Evolutionary conservation across 2,797 vertebrate species (phyloP).

Genomic region (Pelodytes ibericus): DNA sequence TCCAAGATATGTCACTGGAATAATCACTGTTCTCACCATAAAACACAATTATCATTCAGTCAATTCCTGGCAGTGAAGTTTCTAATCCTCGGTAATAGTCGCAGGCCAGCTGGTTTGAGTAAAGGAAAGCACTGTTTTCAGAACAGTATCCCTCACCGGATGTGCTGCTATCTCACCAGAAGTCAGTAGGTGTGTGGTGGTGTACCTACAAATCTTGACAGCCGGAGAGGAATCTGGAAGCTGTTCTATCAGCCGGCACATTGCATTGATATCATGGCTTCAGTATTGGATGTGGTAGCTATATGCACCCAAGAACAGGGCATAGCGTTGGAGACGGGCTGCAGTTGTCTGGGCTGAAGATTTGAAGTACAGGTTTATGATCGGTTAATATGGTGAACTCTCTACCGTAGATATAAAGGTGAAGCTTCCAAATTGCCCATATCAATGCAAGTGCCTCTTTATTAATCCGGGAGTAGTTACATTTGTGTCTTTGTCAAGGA

Average conservation of each 20-base stretch:
- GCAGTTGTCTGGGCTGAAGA: conserved; percentile 1
- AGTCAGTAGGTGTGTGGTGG: neutral
- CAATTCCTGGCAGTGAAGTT: neutral
- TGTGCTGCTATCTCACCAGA: neutral
- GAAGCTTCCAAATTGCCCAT: neutral
- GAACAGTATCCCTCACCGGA: neutral
- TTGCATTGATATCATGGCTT: neutral
- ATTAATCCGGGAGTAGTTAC: neutral
- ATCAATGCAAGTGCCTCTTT: neutral
- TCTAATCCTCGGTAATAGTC: neutral
- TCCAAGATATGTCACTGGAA: neutral
- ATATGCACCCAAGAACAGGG: neutral
- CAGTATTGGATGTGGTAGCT: neutral
- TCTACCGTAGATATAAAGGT: neutral
- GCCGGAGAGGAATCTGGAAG: neutral
- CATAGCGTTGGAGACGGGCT: conserved; percentile 10
- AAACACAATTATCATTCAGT: neutral
- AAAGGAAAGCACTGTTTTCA: conserved; percentile 3
- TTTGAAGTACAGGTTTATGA: neutral
- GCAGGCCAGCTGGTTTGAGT: too few species aligned
- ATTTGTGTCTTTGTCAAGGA: neutral
- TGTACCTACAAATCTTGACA: neutral
- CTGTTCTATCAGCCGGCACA: neutral
- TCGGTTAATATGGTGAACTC: neutral
- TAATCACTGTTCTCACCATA: neutral